Base-by-base conservation (phyloP, 2,888 invertebrate species). In the Anthophora plumipes region DNA sequence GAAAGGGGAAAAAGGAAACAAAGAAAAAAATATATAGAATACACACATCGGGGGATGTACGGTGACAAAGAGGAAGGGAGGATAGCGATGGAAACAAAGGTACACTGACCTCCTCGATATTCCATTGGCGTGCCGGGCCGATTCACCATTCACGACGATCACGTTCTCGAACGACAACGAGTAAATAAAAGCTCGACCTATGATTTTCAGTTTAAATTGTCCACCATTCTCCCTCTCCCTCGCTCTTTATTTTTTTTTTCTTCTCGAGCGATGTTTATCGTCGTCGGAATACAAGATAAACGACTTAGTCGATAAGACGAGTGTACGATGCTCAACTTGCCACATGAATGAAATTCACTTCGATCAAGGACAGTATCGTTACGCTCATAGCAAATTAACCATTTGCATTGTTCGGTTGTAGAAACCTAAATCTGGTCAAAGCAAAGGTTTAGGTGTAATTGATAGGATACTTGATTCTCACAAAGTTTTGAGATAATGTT, bases 81-180 rank as follows among this genome's bases (percentile, higher is more conserved):
- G 31, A 37, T 11, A 31, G 12, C 9, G 52, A 4, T 11, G 14
- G 75, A 69, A 48, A 80, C 76, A 77, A 71, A 80, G 67, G 55
- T 71, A 25, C 41, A 54, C 50, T 67, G 76, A 77, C 69, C 77
- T 83, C 68, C 54, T 82, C 74, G 76, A 83, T 77, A 80, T 75
- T 77, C 77, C 59, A 72, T 68, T 69, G 61, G 46, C 72, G 60
- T 64, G 37, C 60, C 66, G 59, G 46, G 41, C 39, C 52, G 67
- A 57, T 57, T 60, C 63, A 43, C 84, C 71, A 74, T 83, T 59
- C 59, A 60, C 67, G 48, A 57, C 54, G 70, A 69, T 73, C 72
- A 60, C 60, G 63, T 63, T 84, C 68, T 55, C 73, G 48, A 41
- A 52, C 48, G 9, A 20, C 20, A 60, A 46, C 61, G 50, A 37